Base-by-base conservation (phyloP, 2,888 invertebrate species). In the Eupithecia pulchellata region DNA sequence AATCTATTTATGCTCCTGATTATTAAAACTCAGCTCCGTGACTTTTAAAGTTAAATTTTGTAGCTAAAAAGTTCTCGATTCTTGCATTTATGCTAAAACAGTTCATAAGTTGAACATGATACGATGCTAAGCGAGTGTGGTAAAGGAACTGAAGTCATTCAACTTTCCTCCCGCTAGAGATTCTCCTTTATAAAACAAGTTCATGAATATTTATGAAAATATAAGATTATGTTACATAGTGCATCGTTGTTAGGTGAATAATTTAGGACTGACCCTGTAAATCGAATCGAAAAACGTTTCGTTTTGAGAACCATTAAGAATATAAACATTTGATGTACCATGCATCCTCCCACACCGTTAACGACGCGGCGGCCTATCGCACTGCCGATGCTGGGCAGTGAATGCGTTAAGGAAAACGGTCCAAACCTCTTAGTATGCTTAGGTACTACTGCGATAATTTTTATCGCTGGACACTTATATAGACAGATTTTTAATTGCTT, bases 161-260 rank as follows among this genome's bases (percentile, higher is more conserved):
- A 85, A 83, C 82, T 84, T 86, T 85, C 83, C 84, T 87, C 86
- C 84, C 75, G 80, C 82, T 83, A 82, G 88, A 86, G 84, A 86
- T 82, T 84, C 83, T 83, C 81, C 81, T 60, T 87, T 87, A 86
- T 86, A 86, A 87, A 89, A 83, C 86, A 82, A 82, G 81, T 84
- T 85, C 87, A 90, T 91, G 89, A 91, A 91, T 91, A 91, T 91
- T 89, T 86, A 90, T 85, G 84, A 80, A 82, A 86, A 88, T 90
- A 88, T 88, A 82, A 86, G 86, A 36, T 61, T 25, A 25, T 25
- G 32, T 14, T 20, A 61, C 85, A 88, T 89, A 87, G 87, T 89
- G 85, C 84, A 84, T 83, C 84, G 81, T 78, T 84, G 81, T 84
- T 86, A 81, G 82, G 83, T 85, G 87, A 86, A 90, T 89, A 87